A percentile compares a stretch with the other conserved stretches of the same genome.
phyloP scores from a whole-genome alignment of 2,888 invertebrate genomes.

The Diadromus collaris region DNA sequence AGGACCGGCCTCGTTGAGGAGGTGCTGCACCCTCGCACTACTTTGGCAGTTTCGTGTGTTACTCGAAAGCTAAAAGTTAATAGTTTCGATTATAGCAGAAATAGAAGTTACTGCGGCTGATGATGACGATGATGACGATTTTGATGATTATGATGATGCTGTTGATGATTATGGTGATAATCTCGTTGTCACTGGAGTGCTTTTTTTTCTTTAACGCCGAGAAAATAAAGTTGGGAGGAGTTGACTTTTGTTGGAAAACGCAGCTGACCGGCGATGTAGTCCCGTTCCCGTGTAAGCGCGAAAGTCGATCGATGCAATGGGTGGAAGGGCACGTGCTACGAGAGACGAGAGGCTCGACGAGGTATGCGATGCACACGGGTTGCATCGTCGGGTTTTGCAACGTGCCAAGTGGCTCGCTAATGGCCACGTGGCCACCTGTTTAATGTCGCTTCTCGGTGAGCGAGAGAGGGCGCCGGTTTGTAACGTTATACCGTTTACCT shows the following conservation, averaged over 20 bases:
- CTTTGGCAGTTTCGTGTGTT: not conserved
- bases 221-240: not conserved
- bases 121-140: not conserved
- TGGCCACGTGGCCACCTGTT: conserved; percentile 64
- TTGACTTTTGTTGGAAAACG: conserved; percentile 3
- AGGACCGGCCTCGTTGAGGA: conserved; percentile 13
- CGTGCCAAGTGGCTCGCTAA: conserved; percentile 60
- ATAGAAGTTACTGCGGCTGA: not conserved
- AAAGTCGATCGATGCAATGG: conserved; percentile 59
- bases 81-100: not conserved
- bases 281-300: conserved; percentile 38
- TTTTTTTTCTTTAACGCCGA: no score
- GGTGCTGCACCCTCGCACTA: not conserved
- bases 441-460: conserved; percentile 50
- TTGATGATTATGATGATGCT: not conserved
- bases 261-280: conserved; percentile 47
- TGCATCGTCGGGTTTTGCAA: conserved; percentile 41
- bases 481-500: conserved; percentile 33
- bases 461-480: not conserved
- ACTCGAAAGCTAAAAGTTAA: not conserved
- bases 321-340: conserved; percentile 56
- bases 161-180: not conserved
- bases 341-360: conserved; percentile 32
- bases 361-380: conserved; percentile 46
- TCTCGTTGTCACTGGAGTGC: not conserved